Evolutionary conservation across 1,140 invertebrate genomes (phyloP).

Genomic region (Epicauta chinensis): DNA sequence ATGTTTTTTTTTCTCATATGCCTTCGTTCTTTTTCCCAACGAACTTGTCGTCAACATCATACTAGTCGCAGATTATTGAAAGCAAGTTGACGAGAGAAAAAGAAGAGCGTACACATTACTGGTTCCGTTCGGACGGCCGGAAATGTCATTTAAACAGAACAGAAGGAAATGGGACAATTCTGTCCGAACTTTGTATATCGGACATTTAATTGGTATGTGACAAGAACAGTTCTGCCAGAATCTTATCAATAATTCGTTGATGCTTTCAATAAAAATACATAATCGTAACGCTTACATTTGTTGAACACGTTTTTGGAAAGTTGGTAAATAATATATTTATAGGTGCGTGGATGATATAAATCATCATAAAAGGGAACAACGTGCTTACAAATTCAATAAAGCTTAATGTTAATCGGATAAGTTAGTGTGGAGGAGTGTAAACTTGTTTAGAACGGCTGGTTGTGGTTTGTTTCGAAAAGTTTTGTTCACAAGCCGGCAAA

Average conservation of each 20-base stretch:
- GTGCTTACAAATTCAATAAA: constrained; percentile 16
- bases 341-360: constrained; percentile 5
- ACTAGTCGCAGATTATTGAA: constrained; percentile 18
- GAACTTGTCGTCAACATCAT: too few relatives aligned
- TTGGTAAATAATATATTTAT: too few relatives aligned
- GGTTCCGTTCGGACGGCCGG: constrained; percentile 27
- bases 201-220: constrained; percentile 2
- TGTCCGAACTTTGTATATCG: constrained; percentile 18
- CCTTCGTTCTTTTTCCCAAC: too few relatives aligned
- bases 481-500: too few relatives aligned
- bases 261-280: too few relatives aligned
- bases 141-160: constrained; percentile 31
- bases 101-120: constrained; percentile 23
- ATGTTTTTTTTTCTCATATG: too few relatives aligned
- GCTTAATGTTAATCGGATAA: constrained; percentile 13
- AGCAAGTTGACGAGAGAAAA: constrained; percentile 21
- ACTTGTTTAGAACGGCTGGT: neutral
- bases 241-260: neutral
- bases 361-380: constrained; percentile 13
- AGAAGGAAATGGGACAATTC: constrained; percentile 30
- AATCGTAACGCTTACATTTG: too few relatives aligned
- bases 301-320: too few relatives aligned
- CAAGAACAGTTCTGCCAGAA: constrained; percentile 3
- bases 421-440: constrained; percentile 5
- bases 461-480: too few relatives aligned